Evolutionary conservation across 2,888 invertebrate species (phyloP).

Genomic region (Limnephilus rhombicus): DNA sequence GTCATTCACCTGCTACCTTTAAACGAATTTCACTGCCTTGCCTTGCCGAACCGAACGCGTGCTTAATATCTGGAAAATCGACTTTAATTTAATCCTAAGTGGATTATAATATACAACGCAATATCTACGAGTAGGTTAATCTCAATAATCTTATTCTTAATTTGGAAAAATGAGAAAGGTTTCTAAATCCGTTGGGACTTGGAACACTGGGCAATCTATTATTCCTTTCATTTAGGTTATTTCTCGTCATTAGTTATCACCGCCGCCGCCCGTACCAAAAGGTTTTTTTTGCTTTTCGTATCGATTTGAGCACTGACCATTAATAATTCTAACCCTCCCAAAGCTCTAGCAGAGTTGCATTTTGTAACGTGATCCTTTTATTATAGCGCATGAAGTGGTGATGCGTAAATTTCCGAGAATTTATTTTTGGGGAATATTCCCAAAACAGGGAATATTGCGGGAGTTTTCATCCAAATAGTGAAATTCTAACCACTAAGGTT

Average conservation of each 20-base stretch:
- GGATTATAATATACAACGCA: background rate
- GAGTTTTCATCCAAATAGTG: too few relatives aligned
- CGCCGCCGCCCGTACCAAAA: background rate
- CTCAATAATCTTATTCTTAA: background rate
- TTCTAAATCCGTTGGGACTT: background rate
- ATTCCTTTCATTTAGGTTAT: background rate
- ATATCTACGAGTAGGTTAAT: conserved; percentile 1
- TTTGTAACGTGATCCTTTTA: background rate
- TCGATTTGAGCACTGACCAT: too few relatives aligned
- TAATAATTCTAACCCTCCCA: background rate
- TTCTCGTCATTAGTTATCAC: background rate
- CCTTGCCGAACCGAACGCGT: conserved; percentile 5
- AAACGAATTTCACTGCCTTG: background rate
- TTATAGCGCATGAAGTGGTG: background rate
- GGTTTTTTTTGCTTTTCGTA: background rate
- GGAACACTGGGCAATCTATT: background rate
- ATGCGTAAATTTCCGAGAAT: background rate
- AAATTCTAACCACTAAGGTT: too few relatives aligned
- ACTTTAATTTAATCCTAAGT: background rate
- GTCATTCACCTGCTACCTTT: conserved; percentile 27
- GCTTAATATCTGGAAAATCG: background rate
- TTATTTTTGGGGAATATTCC: too few relatives aligned
- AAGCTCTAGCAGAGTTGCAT: background rate
- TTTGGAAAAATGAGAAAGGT: background rate
- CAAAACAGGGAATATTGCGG: too few relatives aligned